Evolutionary conservation across 2,113 vertebrate genomes (phyloP), one percentile per base, ranked within the genome.

Genomic region (Prinia subflava): DNA sequence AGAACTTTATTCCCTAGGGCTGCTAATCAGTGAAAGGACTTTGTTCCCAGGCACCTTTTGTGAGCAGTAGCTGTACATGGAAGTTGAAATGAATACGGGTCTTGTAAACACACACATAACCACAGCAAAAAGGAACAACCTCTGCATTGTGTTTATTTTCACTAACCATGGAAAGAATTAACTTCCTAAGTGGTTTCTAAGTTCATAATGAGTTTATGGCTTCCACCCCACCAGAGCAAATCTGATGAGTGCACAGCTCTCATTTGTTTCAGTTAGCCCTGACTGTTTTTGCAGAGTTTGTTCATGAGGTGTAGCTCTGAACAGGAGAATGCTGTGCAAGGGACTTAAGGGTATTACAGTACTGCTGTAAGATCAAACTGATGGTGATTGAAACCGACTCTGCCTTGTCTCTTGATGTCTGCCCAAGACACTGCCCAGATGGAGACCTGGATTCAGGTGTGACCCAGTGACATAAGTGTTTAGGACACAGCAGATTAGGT

Each of bases 21-120:
- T 59, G 73, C 88, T 96, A 78, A 95, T 96, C 94, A 94, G 79
- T 75, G 86, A 75, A 77, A 94, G 93, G 60, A 95, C 95, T 96
- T 94, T 90, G 93, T 92, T 97, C 83, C 77, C 69, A 92, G 79
- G 73, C 76, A 87, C 83, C 85, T 96, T 89, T 92, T 95, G 86
- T 93, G 64, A 91, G 71, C 83, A 73, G 73, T 50, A 11, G 74
- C 64, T 89, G 80, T 64, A 69, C 77, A 87, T 96, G 92, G 77
- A 95, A 93, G 62, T 23, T 69, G 88, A 88, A 95, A 93, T 83
- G 86, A 87, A 94, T 96, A 60, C 65, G 9, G 65, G 69, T 93
- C 62, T 86, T 90, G 16, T 63, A 90, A 94, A 90, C 68, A 85
- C n/a, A 76, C 73, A 64, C 10, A 0, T 83, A 93, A 86, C 41